Conservation (phyloP, 2,888 invertebrate genomes). For the Smittia aterrima region DNA sequence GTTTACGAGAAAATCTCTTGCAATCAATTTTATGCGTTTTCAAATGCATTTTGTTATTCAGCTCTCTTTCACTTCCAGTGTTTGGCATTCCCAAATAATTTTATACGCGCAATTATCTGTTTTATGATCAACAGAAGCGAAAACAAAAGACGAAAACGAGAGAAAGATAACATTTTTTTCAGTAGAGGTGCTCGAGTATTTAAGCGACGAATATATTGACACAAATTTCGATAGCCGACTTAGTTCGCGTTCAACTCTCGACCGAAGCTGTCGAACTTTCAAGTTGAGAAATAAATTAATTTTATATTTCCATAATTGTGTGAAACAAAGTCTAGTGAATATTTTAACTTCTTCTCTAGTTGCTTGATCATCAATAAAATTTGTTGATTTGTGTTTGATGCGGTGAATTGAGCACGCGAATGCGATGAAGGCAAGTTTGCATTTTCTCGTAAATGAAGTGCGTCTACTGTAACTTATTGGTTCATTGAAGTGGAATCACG, state of each 20-base stretch:
- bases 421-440: slow-evolving; percentile 16
- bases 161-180: not conserved
- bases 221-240: not conserved
- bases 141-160: too few relatives aligned
- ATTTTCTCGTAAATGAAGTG: not conserved
- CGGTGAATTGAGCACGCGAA: not conserved
- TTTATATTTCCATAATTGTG: not conserved
- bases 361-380: not conserved
- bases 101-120: too few relatives aligned
- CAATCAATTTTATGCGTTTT: too few relatives aligned
- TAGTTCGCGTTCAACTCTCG: not conserved
- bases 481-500: not conserved
- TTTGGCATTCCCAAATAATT: too few relatives aligned
- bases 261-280: not conserved
- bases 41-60: too few relatives aligned
- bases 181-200: not conserved
- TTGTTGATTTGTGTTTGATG: not conserved
- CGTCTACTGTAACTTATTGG: not conserved
- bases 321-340: not conserved
- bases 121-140: too few relatives aligned
- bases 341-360: not conserved
- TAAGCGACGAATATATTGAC: not conserved
- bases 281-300: not conserved
- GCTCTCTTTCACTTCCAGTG: too few relatives aligned
- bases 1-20: too few relatives aligned